Percentiles rank a stretch among this genome's conserved stretches.
These are phyloP conservation scores for Brienomyrus longianalis DNA, from an alignment of 2,113 vertebrate species.

Conservation along the genomic window DNA sequence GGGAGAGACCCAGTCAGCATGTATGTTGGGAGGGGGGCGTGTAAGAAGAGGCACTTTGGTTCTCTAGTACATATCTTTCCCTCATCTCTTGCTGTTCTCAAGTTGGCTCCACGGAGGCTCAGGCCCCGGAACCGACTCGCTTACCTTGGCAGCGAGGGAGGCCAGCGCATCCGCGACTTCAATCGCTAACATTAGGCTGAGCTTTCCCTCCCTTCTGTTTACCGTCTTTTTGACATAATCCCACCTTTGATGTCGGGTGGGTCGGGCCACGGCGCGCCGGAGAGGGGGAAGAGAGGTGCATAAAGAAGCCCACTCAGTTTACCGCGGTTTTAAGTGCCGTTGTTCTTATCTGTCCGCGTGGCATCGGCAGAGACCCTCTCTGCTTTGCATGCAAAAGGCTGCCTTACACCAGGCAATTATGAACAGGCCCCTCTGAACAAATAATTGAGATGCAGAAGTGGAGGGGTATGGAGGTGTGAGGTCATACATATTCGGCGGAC, in stretches of 20 bases:
- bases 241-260: conserved; percentile 83
- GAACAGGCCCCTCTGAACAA: conserved; percentile 76
- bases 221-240: conserved; percentile 69
- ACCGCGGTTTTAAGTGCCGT: conserved; percentile 28
- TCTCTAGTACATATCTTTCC: conserved; percentile 36
- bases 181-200: conserved; percentile 82
- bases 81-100: conserved; percentile 15
- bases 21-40: conserved; percentile 22
- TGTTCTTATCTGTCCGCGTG: conserved; percentile 49
- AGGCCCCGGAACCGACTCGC: neutral
- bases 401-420: conserved; percentile 71
- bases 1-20: neutral
- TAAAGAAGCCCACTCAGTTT: conserved; percentile 53
- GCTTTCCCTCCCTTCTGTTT: conserved; percentile 70
- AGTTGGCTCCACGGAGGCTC: neutral
- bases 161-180: conserved; percentile 75
- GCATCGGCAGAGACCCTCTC: conserved; percentile 69
- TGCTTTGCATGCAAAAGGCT: conserved; percentile 89
- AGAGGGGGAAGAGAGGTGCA: conserved; percentile 67
- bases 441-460: conserved; percentile 84
- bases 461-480: conserved; percentile 64
- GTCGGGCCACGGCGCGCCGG: conserved; percentile 64
- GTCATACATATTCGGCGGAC: conserved; percentile 58
- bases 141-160: conserved; percentile 3
- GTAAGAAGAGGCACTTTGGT: neutral